A percentile compares a stretch with the other conserved stretches of the same genome.
phyloP scores from a whole-genome alignment of 2,113 vertebrate species.

The Rhinogobius similis region DNA sequence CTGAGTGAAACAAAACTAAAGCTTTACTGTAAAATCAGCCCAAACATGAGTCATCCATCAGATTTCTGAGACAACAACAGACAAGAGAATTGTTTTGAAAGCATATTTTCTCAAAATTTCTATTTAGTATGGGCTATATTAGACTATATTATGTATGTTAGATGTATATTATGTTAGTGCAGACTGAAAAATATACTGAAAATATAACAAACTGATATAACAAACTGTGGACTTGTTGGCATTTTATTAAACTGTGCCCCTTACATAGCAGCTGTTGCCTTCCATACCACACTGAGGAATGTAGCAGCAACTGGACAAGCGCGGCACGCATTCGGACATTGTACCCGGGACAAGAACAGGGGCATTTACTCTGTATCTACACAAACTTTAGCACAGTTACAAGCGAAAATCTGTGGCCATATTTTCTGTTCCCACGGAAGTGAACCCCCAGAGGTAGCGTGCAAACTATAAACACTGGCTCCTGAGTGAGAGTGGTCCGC shows the following conservation, averaged over 20 bases:
- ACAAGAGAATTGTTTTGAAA: too few species aligned
- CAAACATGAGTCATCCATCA: not conserved
- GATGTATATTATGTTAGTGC: too few species aligned
- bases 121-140: too few species aligned
- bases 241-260: conserved; percentile 45
- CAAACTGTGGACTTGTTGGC: conserved; percentile 4
- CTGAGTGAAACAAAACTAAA: conserved; percentile 4
- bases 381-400: not conserved
- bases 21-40: not conserved
- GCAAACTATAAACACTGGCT: not conserved
- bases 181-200: too few species aligned
- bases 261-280: conserved; percentile 41
- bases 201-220: not conserved
- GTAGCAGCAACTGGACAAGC: conserved; percentile 63
- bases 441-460: not conserved
- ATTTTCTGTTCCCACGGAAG: not conserved
- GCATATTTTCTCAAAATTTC: too few species aligned
- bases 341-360: conserved; percentile 16
- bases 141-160: too few species aligned
- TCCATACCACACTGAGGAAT: conserved; percentile 65
- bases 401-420: not conserved
- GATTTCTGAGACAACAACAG: not conserved
- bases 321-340: conserved; percentile 68
- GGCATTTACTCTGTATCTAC: not conserved
- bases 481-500: conserved; percentile 22